A percentile compares a stretch with the other conserved stretches of the same genome.
Conservation (phyloP, 2,113 vertebrate genomes). For the Oreochromis aureus region DNA sequence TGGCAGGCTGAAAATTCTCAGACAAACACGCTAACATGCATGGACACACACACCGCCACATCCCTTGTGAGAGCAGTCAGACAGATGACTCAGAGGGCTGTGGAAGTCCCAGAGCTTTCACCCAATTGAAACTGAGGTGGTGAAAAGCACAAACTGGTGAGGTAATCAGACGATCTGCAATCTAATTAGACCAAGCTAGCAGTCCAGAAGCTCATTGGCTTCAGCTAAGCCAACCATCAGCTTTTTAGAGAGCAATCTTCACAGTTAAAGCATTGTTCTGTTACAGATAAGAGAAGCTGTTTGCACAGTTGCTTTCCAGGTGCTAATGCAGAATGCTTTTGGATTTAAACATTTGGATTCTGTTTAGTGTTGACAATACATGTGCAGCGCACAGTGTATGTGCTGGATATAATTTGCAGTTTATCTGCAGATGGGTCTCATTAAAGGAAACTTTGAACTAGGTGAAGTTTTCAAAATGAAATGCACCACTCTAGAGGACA, state of each 20-base stretch:
- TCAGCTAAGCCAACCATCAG: neutral
- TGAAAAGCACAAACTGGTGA: conserved; percentile 8
- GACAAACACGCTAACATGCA: neutral
- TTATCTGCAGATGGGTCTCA: neutral
- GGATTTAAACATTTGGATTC: neutral
- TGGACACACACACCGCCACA: neutral
- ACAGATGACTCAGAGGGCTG: conserved; percentile 26
- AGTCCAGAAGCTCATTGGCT: neutral
- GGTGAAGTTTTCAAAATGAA: neutral
- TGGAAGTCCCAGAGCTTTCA: neutral
- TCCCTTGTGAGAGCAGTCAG: neutral
- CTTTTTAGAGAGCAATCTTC: neutral
- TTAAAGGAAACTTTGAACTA: neutral
- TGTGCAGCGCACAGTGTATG: neutral
- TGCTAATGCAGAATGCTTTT: neutral
- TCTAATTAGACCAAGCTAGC: conserved; percentile 6
- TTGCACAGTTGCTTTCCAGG: neutral
- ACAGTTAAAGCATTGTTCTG: neutral
- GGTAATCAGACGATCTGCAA: neutral
- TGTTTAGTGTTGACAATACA: neutral
- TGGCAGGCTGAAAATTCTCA: neutral
- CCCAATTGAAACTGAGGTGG: conserved; percentile 1
- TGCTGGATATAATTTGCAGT: neutral
- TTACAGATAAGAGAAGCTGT: neutral
- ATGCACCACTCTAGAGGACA: neutral